Evolutionary conservation across 23 tunicate species (phyloP), one percentile per base, ranked within the genome.

Genomic region (Clavelina lepadiformis): DNA sequence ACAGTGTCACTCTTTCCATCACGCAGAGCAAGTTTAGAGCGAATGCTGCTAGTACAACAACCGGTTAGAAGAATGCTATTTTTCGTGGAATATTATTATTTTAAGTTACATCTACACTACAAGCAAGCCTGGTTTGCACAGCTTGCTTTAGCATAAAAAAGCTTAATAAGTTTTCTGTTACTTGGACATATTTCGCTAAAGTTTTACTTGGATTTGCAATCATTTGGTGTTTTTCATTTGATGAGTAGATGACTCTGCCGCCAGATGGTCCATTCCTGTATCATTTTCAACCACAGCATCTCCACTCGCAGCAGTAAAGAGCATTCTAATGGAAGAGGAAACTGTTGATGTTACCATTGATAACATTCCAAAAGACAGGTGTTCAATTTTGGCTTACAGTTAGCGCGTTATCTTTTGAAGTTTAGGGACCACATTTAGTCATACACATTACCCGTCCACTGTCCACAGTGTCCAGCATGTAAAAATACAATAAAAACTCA

Each of bases 1-100:
- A 75, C 80, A 37, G 62, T 35, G 36, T 94, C 41, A 94, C 91
- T 31, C 36, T 94, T 23, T 38, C 67, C 2, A 64, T 94, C 2
- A n/a, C 83, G 0, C 99, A 94, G 53, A 80, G 68, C 71, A 94
- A 94, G 64, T 94, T 86, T 64, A n/a, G 72, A 24, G 95, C 99
- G 36, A 80, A 81, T 28, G 72, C 57, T 66, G 35, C 56, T 20
- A 46, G 31, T 36, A 20, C 21, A 28, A 44, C 8, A 4, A 28
- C 8, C 35, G 72, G 72, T 66, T 3, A 46, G 11, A 41, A 15
- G 65, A 56, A 55, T n/a, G 51, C 19, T 19, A 0, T 20, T 0
- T 0, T n/a, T 46, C 51, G 51, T n/a, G 51, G 19, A 46, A 46
- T 46, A 46, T 20, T 20, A 0, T 46, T 19, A 13, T 46, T 19